phyloP scores from a whole-genome alignment of 2,888 invertebrate genomes.

The Platycnemis pennipes region DNA sequence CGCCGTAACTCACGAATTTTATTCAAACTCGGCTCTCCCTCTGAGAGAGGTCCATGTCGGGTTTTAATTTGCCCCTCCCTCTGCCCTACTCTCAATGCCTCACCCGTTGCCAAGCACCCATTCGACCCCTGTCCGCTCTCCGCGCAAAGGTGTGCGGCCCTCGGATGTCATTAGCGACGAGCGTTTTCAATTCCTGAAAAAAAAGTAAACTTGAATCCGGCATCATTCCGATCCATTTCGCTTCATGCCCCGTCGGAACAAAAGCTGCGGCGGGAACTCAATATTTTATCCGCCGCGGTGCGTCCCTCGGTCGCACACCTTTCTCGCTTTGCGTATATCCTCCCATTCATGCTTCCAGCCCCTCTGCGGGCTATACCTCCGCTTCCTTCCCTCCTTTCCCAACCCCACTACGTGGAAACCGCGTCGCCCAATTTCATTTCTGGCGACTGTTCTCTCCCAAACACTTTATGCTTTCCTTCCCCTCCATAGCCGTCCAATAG shows the following conservation, averaged over 20 bases:
- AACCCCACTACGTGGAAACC: no score
- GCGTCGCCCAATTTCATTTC: not conserved
- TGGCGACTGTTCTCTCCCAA: not conserved
- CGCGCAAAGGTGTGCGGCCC: not conserved
- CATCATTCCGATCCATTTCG: slow-evolving; percentile 26
- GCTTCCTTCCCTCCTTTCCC: not conserved
- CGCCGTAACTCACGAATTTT: not conserved
- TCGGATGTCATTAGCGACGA: not conserved
- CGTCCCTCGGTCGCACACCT: not conserved
- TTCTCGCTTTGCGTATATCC: not conserved
- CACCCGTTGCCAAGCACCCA: not conserved
- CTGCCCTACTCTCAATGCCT: not conserved
- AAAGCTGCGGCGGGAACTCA: not conserved
- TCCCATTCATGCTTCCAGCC: not conserved
- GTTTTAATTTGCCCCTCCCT: not conserved
- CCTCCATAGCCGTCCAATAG: not conserved
- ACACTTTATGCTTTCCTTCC: not conserved
- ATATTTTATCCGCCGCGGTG: not conserved
- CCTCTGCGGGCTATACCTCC: not conserved
- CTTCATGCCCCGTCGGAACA: not conserved
- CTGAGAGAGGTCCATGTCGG: not conserved
- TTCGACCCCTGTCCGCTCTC: not conserved
- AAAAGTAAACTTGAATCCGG: not conserved
- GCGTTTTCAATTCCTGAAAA: not conserved
- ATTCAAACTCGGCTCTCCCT: not conserved